Conservation (phyloP, 30 jellyfish, hydroid and myxozoan genomes). For the Aurelia aurita complex sp. Pacific region DNA sequence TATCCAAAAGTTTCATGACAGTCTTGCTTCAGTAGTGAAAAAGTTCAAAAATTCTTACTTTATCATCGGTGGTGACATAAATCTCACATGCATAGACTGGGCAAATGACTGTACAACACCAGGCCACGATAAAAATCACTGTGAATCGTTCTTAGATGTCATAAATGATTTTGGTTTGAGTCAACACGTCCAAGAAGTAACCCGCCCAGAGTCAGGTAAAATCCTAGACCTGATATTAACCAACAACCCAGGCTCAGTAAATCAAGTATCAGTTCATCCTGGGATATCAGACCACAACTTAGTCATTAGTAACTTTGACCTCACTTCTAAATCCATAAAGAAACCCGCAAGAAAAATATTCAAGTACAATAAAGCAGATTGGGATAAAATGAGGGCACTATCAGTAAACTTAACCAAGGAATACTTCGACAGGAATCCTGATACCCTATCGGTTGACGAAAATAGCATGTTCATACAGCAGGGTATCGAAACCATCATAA, state of each 20-base stretch:
- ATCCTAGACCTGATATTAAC: no score
- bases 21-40: no score
- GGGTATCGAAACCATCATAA: neutral
- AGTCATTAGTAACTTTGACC: constrained; percentile 6
- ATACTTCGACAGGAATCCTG: no score
- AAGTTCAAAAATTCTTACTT: no score
- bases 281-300: neutral
- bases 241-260: neutral
- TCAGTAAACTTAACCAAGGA: no score
- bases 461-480: neutral
- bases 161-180: neutral
- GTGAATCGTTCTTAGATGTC: neutral
- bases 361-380: no score
- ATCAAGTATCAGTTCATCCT: neutral
- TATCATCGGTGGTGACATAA: no score
- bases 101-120: neutral
- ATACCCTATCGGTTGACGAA: neutral
- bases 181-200: neutral
- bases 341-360: no score
- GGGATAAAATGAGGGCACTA: no score
- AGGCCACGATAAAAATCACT: neutral
- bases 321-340: neutral
- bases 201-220: neutral
- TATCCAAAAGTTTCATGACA: no score
- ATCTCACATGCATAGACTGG: no score